Evolutionary conservation across 2,113 vertebrate species (phyloP).

Genomic region (Rhadina sibilatrix): DNA sequence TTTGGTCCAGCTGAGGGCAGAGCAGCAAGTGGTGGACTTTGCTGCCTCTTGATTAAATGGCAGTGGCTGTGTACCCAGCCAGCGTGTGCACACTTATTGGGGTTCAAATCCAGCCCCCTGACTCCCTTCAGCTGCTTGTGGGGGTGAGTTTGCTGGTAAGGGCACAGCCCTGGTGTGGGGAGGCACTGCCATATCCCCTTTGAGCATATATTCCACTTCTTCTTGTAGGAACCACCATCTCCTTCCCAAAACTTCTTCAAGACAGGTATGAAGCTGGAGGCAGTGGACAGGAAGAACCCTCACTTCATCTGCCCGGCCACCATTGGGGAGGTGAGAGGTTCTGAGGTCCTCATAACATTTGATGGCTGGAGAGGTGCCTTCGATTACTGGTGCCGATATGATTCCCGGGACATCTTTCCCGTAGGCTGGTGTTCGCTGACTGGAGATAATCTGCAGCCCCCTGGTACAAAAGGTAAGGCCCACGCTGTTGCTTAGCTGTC

Average conservation of each 20-base stretch:
- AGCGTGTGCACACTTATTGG: neutral
- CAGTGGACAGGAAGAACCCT: slow-evolving; percentile 98
- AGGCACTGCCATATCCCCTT: neutral
- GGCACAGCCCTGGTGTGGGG: neutral
- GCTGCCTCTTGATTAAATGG: neutral
- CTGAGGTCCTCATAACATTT: slow-evolving; percentile 97
- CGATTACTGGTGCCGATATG: slow-evolving; percentile 99
- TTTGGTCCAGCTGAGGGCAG: neutral
- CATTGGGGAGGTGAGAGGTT: slow-evolving; percentile 95
- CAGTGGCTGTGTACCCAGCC: neutral
- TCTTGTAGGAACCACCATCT: slow-evolving; percentile 89
- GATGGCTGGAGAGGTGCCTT: slow-evolving; percentile 98
- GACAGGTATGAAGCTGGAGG: slow-evolving; percentile 98
- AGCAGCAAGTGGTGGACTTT: neutral
- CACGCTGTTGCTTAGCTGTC: neutral
- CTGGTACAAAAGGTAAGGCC: slow-evolving; percentile 92
- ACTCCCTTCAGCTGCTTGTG: neutral
- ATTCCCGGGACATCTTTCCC: slow-evolving; percentile 98
- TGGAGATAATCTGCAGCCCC: slow-evolving; percentile 98
- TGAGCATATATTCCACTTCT: slow-evolving; percentile 26
- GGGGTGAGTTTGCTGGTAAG: neutral
- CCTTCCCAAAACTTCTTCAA: slow-evolving; percentile 97
- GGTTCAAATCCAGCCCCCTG: neutral
- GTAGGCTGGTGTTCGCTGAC: slow-evolving; percentile 96
- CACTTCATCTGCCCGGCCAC: slow-evolving; percentile 99